phyloP scores from a whole-genome alignment of 2,113 vertebrate genomes.

The Lutjanus erythropterus region DNA sequence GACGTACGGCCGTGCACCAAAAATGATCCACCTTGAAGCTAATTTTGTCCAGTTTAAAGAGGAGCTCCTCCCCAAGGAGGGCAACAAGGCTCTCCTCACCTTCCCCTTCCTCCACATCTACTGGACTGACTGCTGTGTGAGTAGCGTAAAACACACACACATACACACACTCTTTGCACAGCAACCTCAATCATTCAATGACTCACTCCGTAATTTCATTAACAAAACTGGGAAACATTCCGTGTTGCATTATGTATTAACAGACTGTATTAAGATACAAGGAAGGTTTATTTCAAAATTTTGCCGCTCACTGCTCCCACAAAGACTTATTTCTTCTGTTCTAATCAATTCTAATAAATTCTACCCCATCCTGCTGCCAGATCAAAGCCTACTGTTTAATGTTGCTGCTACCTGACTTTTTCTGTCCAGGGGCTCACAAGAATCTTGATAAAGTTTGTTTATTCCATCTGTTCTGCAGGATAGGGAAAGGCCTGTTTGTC shows the following conservation, averaged over 20 bases:
- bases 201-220: neutral
- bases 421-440: neutral
- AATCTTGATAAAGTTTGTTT: neutral
- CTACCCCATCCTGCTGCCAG: neutral
- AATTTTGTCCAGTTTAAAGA: conserved; percentile 99
- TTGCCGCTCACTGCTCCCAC: neutral
- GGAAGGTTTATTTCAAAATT: neutral
- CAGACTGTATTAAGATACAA: neutral
- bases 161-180: neutral
- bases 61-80: conserved; percentile 96
- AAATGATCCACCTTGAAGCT: conserved; percentile 99
- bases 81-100: conserved; percentile 96
- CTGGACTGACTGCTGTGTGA: conserved; percentile 99
- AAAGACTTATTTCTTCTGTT: neutral
- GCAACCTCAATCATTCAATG: neutral
- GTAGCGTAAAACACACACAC: conserved; percentile 69
- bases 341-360: neutral
- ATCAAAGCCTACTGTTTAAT: neutral
- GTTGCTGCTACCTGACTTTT: neutral
- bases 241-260: neutral
- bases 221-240: neutral
- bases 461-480: neutral
- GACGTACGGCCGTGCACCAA: conserved; percentile 96
- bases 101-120: conserved; percentile 99
- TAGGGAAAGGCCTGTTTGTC: neutral